Conservation (phyloP, 1,140 invertebrate species). For the Nasonia longicornis region DNA sequence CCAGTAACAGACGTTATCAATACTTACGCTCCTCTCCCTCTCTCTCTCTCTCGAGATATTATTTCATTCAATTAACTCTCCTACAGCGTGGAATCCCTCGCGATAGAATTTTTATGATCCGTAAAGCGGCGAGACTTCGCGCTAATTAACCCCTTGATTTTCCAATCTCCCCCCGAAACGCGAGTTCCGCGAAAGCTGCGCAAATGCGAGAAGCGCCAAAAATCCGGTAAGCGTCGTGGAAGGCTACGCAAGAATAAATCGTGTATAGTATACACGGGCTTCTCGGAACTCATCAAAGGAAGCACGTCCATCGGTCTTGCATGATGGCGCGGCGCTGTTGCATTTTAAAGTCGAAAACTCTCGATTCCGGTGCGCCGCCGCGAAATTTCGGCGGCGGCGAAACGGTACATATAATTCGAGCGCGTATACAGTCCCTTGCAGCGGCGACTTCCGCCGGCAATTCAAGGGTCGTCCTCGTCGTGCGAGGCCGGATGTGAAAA, state of each 20-base stretch:
- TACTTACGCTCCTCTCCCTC: neutral
- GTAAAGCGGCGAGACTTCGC: neutral
- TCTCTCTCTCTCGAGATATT: too few species aligned
- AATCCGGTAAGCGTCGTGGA: neutral
- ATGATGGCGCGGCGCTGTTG: neutral
- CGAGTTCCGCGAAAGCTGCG: too few species aligned
- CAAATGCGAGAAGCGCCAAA: neutral
- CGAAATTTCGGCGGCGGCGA: conserved; percentile 17
- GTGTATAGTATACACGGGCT: neutral
- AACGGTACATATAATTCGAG: conserved; percentile 51
- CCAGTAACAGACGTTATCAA: neutral
- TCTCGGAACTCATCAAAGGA: conserved; percentile 23
- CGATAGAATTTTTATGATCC: neutral
- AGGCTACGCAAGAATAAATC: neutral
- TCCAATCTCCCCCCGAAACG: too few species aligned
- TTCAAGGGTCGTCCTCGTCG: conserved; percentile 51
- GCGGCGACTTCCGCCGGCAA: conserved; percentile 57
- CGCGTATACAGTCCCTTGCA: conserved; percentile 45
- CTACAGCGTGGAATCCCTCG: too few species aligned
- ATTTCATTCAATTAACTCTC: neutral
- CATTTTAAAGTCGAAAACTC: conserved; percentile 24
- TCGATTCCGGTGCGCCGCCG: neutral
- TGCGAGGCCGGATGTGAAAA: conserved; percentile 54
- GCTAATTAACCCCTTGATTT: too few species aligned
- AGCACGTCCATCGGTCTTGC: neutral